These are phyloP conservation scores for Cavia porcellus DNA, from an alignment of 2,113 vertebrate genomes.

Conservation along the genomic window DNA sequence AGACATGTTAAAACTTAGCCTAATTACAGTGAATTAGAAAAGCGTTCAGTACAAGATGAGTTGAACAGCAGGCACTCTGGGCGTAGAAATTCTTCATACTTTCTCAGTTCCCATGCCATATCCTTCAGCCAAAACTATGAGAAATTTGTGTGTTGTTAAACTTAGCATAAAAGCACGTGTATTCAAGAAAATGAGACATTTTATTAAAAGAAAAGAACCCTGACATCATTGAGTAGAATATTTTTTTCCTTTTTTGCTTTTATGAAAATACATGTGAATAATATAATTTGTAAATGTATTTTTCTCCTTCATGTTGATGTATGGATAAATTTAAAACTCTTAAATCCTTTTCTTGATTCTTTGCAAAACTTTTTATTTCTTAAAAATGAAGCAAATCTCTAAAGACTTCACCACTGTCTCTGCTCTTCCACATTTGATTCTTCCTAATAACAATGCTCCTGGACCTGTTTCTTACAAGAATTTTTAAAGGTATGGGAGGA, in stretches of 20 bases:
- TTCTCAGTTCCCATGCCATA: neutral
- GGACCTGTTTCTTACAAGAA: conserved; percentile 28
- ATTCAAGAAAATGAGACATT: neutral
- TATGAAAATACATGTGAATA: neutral
- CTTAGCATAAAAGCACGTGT: neutral
- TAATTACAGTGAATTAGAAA: neutral
- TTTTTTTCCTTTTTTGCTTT: neutral
- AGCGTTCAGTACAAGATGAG: neutral
- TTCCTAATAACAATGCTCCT: conserved; percentile 27
- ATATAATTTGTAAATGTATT: neutral
- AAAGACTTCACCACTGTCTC: conserved; percentile 19
- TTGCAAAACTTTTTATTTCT: conserved; percentile 40
- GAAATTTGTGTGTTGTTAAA: neutral
- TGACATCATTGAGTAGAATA: neutral
- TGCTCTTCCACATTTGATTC: conserved; percentile 66
- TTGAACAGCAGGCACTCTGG: neutral
- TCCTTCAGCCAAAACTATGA: neutral
- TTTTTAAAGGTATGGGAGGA: neutral
- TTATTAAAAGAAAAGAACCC: neutral
- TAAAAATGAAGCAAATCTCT: conserved; percentile 20
- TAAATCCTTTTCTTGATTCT: neutral
- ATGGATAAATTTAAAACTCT: neutral
- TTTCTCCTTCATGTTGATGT: neutral
- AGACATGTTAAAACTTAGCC: neutral
- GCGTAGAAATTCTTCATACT: neutral